A percentile compares a stretch with the other conserved stretches of the same genome.
Evolutionary conservation across 2,888 invertebrate genomes (phyloP).

Genomic region (Dyspetes luteomarginatus): DNA sequence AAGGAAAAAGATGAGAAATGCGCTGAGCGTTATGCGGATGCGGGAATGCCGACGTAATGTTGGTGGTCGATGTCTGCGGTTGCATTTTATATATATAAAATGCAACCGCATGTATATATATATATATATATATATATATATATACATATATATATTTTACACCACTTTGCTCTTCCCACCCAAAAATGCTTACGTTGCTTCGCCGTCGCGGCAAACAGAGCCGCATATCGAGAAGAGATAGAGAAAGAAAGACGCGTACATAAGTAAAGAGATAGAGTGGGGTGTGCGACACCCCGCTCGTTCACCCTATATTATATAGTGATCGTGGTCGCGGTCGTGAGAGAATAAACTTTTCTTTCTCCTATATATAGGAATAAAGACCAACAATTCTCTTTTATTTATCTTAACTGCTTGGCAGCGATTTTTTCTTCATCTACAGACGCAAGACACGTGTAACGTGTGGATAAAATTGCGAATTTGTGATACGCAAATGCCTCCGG

Average conservation of each 20-base stretch:
- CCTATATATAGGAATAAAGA: too few relatives aligned
- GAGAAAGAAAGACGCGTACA: neutral
- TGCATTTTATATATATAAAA: neutral
- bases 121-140: too few relatives aligned
- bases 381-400: too few relatives aligned
- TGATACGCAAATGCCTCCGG: too few relatives aligned
- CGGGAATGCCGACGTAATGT: conserved; percentile 16
- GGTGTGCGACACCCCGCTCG: neutral
- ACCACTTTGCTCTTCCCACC: conserved; percentile 75
- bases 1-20: neutral
- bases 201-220: conserved; percentile 20
- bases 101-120: too few relatives aligned
- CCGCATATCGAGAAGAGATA: neutral
- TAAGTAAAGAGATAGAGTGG: neutral
- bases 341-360: too few relatives aligned
- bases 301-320: too few relatives aligned
- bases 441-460: too few relatives aligned
- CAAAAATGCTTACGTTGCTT: conserved; percentile 78
- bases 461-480: too few relatives aligned
- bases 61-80: conserved; percentile 21
- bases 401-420: too few relatives aligned
- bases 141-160: conserved; percentile 55
- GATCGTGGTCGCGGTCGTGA: too few relatives aligned
- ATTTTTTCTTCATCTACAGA: too few relatives aligned
- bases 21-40: neutral